phyloP scores from a whole-genome alignment of 2,113 vertebrate genomes.

The Geococcyx californianus region DNA sequence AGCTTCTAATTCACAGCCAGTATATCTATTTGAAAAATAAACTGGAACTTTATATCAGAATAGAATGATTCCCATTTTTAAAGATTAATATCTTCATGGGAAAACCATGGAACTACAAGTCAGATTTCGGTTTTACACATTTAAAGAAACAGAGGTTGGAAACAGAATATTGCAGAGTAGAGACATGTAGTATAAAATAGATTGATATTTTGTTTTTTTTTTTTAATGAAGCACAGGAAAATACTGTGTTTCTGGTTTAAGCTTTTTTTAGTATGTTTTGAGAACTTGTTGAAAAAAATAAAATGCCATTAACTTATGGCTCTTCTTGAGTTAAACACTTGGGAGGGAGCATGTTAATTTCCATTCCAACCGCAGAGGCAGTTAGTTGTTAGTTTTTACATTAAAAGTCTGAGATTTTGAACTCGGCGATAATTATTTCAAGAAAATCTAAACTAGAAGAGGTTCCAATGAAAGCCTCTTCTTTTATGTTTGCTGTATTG shows the following conservation, averaged over 20 bases:
- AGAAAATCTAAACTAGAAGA: background rate
- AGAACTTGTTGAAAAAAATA: background rate
- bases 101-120: background rate
- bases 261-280: conserved; percentile 8
- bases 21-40: conserved; percentile 12
- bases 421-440: background rate
- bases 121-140: background rate
- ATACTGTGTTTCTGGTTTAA: background rate
- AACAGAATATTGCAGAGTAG: background rate
- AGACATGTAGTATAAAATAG: conserved; percentile 14
- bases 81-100: background rate
- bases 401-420: background rate
- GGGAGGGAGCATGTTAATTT: conserved; percentile 65
- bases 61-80: conserved; percentile 37
- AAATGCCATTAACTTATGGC: background rate
- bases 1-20: conserved; percentile 36
- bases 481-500: background rate
- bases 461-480: background rate
- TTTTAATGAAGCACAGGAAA: background rate
- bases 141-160: conserved; percentile 24
- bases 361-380: conserved; percentile 25
- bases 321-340: background rate
- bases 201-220: background rate
- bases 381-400: background rate
- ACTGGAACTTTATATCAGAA: conserved; percentile 34